Evolutionary conservation across 2,888 invertebrate genomes (phyloP).

Genomic region (Apodemia mormo): DNA sequence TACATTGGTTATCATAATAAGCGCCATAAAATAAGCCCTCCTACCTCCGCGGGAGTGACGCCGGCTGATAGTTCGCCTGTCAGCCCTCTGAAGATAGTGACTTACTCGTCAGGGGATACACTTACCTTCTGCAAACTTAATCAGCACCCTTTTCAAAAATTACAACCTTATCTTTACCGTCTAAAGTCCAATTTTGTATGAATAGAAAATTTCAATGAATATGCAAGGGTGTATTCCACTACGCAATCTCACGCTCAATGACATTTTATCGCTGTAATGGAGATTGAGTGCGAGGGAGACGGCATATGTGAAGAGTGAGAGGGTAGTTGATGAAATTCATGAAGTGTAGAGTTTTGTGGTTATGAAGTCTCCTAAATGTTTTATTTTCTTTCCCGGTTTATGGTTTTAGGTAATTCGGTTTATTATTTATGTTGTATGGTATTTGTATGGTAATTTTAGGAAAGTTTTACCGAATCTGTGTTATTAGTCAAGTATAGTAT

Average conservation of each 20-base stretch:
- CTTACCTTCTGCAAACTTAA: conserved; percentile 44
- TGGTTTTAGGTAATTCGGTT: conserved; percentile 7
- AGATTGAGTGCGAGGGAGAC: conserved; percentile 52
- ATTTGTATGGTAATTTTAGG: background rate
- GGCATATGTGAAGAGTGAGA: conserved; percentile 28
- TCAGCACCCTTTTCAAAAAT: conserved; percentile 9
- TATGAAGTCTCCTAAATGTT: conserved; percentile 12
- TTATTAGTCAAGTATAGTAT: background rate
- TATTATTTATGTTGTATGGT: background rate
- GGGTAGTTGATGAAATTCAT: conserved; percentile 3
- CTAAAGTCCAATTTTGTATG: conserved; percentile 41
- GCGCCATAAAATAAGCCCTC: conserved; percentile 25
- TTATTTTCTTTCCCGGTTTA: conserved; percentile 4
- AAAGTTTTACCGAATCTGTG: background rate
- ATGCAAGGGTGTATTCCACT: conserved; percentile 39
- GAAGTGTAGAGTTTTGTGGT: conserved; percentile 10
- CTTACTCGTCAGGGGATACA: conserved; percentile 59
- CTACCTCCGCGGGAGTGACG: conserved; percentile 26
- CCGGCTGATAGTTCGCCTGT: conserved; percentile 47
- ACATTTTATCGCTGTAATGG: conserved; percentile 75
- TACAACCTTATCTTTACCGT: background rate
- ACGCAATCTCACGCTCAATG: conserved; percentile 75
- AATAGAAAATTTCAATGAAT: conserved; percentile 19
- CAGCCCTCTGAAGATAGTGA: conserved; percentile 53
- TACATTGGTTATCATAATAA: conserved; percentile 34